Evolutionary conservation across 2,888 invertebrate species (phyloP).

Genomic region (Caenorhabditis sp.): DNA sequence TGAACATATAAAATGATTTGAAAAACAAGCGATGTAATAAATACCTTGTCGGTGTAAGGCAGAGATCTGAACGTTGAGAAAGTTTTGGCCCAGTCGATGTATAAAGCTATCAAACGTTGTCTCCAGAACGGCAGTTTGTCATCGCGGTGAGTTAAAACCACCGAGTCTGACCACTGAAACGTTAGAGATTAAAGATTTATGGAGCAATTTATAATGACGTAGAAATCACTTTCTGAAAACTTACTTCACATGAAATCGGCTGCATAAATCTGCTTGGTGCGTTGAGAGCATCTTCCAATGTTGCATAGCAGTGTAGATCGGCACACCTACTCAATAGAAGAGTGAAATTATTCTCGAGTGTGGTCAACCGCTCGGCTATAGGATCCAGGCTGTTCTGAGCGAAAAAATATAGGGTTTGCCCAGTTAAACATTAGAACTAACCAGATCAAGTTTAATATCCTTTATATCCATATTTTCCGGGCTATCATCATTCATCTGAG

Average conservation of each 20-base stretch:
- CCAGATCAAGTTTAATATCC: conserved; percentile 60
- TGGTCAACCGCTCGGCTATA: conserved; percentile 78
- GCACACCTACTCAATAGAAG: conserved; percentile 77
- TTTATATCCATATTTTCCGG: conserved; percentile 42
- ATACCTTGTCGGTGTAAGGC: conserved; percentile 81
- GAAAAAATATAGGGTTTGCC: too few relatives aligned
- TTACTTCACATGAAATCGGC: conserved; percentile 79
- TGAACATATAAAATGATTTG: conserved; percentile 39
- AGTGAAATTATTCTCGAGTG: conserved; percentile 81
- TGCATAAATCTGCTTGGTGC: conserved; percentile 78
- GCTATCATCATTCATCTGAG: conserved; percentile 46
- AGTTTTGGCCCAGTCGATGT: conserved; percentile 83
- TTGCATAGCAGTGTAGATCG: conserved; percentile 76
- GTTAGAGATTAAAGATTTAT: neutral
- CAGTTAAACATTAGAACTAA: neutral
- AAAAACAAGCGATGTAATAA: neutral
- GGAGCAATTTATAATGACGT: too few relatives aligned
- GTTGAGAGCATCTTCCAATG: conserved; percentile 79
- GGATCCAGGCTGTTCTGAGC: conserved; percentile 69
- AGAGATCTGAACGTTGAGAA: conserved; percentile 80
- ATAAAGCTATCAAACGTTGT: conserved; percentile 80
- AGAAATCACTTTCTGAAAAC: neutral
- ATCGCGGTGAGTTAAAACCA: conserved; percentile 72
- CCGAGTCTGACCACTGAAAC: conserved; percentile 78
- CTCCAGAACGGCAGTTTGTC: conserved; percentile 83